Evolutionary conservation across 2,797 vertebrate species (phyloP).

Genomic region (Phaenicophaeus curvirostris): DNA sequence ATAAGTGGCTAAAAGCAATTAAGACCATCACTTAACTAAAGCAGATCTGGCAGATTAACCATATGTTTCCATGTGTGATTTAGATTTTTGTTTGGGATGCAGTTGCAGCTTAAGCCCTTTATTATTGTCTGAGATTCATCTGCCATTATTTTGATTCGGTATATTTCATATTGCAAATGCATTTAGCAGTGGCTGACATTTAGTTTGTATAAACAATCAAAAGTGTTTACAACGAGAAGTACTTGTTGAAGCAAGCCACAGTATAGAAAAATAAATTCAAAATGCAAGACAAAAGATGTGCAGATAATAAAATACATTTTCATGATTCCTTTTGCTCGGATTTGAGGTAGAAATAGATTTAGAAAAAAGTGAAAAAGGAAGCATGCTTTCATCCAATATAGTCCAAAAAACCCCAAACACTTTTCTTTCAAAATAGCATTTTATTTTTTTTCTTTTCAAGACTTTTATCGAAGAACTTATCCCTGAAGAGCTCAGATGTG

Average conservation of each 20-base stretch:
- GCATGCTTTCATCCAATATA: not conserved
- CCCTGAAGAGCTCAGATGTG: not conserved
- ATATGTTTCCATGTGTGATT: not conserved
- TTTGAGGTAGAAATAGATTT: not conserved
- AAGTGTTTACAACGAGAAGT: slow-evolving; percentile 47
- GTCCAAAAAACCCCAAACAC: not conserved
- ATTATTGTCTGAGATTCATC: slow-evolving; percentile 22
- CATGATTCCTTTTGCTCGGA: not conserved
- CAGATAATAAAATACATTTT: slow-evolving; percentile 7
- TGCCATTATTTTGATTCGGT: slow-evolving; percentile 53
- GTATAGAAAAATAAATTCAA: not conserved
- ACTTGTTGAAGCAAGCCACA: slow-evolving; percentile 23
- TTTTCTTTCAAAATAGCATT: not conserved
- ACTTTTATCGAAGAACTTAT: not conserved
- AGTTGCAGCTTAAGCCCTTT: not conserved
- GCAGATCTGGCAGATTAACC: slow-evolving; percentile 5
- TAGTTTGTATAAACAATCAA: slow-evolving; percentile 59
- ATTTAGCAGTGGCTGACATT: slow-evolving; percentile 58
- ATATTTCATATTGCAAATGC: slow-evolving; percentile 49
- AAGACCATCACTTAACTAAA: not conserved
- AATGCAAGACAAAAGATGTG: not conserved
- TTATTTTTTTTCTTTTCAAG: not conserved
- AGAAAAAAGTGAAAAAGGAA: not conserved
- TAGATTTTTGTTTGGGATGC: not conserved
- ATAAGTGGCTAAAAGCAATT: slow-evolving; percentile 2